Evolutionary conservation across 1,140 invertebrate genomes (phyloP), one percentile per base, ranked within the genome.

Genomic region (Plectus sambesii): DNA sequence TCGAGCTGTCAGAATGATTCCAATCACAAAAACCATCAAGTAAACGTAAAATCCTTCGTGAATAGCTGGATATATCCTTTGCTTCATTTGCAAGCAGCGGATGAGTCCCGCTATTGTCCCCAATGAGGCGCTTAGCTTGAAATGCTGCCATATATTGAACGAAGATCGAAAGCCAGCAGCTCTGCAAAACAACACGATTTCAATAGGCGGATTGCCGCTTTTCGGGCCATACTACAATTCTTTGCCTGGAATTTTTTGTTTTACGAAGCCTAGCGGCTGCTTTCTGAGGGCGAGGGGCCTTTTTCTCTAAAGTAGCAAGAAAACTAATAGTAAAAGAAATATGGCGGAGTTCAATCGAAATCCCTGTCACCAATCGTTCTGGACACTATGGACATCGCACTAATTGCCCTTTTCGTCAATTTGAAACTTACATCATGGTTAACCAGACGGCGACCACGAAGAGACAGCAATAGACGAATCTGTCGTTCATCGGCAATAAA

Each of bases 1-100:
- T n/a, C n/a, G n/a, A n/a, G n/a, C n/a, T n/a, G n/a, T n/a, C 3
- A 55, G 29, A 25, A 47, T 54, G 24, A 56, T 27, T 29, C 55
- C 40, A 35, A 56, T 40, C 17, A 41, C 29, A 22, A 56, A 56
- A 3, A 46, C 37, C 36, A 55, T 19, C 35, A 56, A 41, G n/a
- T 51, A 40, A 6, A 36, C 40, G 42, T 56, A 56, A 38, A 56
- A 56, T 39, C 53, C 55, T 44, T 56, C 55, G 43, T 56, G 55
- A 2, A 56, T 33, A 25, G 47, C 39, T 29, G 55, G 47, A 42
- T 52, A 56, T 6, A 56, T 40, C 22, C 55, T 17, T 35, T 56
- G 55, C 43, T 56, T 49, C 33, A 56, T 23, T 53, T 56, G 40
- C 30, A 55, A 33, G 17, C 36, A 26, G 19, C 55, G 49, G 1